A percentile compares a stretch with the other conserved stretches of the same genome.
These are phyloP conservation scores for Pyrgilauda ruficollis DNA, from an alignment of 2,113 vertebrate species.

Conservation along the genomic window DNA sequence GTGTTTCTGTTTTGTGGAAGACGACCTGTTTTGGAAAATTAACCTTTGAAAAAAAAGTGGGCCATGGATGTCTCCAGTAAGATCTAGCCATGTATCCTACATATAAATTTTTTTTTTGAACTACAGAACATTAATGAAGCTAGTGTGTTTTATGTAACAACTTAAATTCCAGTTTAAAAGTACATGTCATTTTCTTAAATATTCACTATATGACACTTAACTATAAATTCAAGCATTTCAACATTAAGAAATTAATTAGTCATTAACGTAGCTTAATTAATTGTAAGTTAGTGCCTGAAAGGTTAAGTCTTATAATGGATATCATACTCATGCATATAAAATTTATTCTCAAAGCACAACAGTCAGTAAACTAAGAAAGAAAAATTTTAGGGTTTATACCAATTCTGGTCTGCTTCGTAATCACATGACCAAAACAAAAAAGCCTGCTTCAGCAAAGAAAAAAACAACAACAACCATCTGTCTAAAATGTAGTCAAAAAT, in stretches of 20 bases:
- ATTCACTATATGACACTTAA: neutral
- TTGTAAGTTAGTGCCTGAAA: neutral
- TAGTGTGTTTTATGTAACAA: neutral
- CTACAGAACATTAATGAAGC: neutral
- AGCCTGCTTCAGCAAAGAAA: neutral
- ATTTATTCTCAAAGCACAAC: neutral
- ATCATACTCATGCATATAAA: neutral
- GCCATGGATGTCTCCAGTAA: neutral
- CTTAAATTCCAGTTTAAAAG: neutral
- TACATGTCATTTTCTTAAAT: neutral
- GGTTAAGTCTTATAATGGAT: neutral
- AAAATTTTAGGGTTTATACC: neutral
- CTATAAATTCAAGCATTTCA: neutral
- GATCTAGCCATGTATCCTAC: neutral
- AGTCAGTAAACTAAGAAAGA: neutral
- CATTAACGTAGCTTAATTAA: neutral
- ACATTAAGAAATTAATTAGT: neutral
- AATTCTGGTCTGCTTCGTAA: neutral
- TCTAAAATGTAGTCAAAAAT: neutral
- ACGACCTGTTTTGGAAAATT: neutral
- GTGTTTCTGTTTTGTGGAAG: neutral
- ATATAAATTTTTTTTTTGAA: neutral
- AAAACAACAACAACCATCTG: neutral
- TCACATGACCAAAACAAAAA: neutral
- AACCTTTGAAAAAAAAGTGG: neutral